Evolutionary conservation across 1,140 invertebrate genomes (phyloP).

Genomic region (Dicyema japonicum): DNA sequence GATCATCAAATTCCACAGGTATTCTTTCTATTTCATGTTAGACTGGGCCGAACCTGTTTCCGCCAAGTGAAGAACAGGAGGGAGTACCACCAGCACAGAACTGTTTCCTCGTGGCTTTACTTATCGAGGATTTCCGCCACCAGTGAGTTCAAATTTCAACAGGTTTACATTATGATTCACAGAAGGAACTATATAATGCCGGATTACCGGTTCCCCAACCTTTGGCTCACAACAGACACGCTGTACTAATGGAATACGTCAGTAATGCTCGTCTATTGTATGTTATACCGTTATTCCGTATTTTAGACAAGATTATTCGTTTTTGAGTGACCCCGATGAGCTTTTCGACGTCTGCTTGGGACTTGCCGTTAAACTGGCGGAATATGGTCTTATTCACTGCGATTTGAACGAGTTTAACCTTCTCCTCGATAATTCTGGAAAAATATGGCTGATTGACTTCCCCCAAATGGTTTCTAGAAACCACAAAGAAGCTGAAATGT

Average conservation of each 20-base stretch:
- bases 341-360: not conserved
- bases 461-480: slow-evolving; percentile 81
- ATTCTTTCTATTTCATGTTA: slow-evolving; percentile 8
- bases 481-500: slow-evolving; percentile 26
- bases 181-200: slow-evolving; percentile 49
- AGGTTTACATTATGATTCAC: slow-evolving; percentile 32
- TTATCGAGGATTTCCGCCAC: slow-evolving; percentile 42
- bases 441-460: slow-evolving; percentile 73
- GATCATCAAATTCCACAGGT: slow-evolving; percentile 1
- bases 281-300: too few species aligned
- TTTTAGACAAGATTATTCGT: not conserved
- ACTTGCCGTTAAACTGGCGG: slow-evolving; percentile 36
- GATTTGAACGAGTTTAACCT: slow-evolving; percentile 99
- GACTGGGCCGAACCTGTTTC: slow-evolving; percentile 68
- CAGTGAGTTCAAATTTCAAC: slow-evolving; percentile 41
- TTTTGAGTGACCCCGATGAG: not conserved
- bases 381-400: slow-evolving; percentile 77
- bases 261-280: slow-evolving; percentile 25
- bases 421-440: slow-evolving; percentile 36
- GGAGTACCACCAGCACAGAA: slow-evolving; percentile 68
- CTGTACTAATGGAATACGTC: slow-evolving; percentile 73
- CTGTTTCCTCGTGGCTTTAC: slow-evolving; percentile 70
- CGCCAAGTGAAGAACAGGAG: slow-evolving; percentile 76
- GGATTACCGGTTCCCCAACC: slow-evolving; percentile 75
- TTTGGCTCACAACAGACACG: slow-evolving; percentile 71